Percentiles rank a stretch among this genome's conserved stretches.
Evolutionary conservation across 2,113 vertebrate species (phyloP).

Genomic region (Mustelus asterias): DNA sequence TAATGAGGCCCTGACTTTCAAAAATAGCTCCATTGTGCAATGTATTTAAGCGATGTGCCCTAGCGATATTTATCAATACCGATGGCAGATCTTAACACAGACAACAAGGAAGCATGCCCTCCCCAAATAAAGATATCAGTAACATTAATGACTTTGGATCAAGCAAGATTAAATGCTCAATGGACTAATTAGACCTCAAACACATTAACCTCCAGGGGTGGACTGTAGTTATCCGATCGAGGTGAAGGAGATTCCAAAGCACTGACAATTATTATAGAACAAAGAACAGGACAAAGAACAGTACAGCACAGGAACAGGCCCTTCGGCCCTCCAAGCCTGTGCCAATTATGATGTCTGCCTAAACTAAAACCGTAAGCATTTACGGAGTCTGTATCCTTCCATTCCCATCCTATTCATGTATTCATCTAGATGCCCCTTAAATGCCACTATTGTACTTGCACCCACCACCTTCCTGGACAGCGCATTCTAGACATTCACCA

Average conservation of each 20-base stretch:
- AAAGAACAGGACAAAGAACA: too few relatives aligned
- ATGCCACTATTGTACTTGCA: too few relatives aligned
- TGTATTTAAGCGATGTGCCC: not conserved
- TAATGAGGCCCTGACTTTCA: not conserved
- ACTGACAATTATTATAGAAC: not conserved
- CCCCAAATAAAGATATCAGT: not conserved
- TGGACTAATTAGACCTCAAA: not conserved
- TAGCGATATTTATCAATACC: not conserved
- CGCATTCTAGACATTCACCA: too few relatives aligned
- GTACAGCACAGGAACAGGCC: too few relatives aligned
- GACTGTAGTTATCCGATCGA: not conserved
- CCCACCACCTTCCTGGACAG: too few relatives aligned
- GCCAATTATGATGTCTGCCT: too few relatives aligned
- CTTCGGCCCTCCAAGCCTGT: too few relatives aligned
- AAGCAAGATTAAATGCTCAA: not conserved
- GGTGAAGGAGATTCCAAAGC: not conserved
- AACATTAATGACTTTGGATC: not conserved
- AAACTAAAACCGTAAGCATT: too few relatives aligned
- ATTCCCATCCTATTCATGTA: too few relatives aligned
- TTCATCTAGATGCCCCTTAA: too few relatives aligned
- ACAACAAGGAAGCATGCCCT: not conserved
- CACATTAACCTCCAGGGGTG: not conserved
- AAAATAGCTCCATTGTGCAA: not conserved
- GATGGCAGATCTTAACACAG: not conserved
- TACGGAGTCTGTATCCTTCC: too few relatives aligned